These are phyloP conservation scores for Salticus scenicus DNA, from an alignment of 2,888 invertebrate species.

Conservation along the genomic window DNA sequence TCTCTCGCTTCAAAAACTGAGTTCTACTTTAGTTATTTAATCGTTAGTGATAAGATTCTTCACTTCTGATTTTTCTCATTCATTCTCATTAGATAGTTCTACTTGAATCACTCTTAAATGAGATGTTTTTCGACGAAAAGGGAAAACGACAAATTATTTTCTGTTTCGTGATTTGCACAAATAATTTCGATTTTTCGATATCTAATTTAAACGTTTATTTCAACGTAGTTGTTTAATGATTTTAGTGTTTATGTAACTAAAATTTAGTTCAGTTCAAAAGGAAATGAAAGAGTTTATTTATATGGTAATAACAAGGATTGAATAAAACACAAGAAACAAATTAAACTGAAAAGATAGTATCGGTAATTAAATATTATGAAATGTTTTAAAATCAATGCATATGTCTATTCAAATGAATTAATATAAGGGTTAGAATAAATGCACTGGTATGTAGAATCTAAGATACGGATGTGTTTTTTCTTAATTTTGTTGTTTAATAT, in stretches of 20 bases:
- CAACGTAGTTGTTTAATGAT: not conserved
- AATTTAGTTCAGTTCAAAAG: not conserved
- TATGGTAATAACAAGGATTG: not conserved
- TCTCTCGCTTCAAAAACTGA: not conserved
- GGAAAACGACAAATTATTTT: not conserved
- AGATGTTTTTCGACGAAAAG: not conserved
- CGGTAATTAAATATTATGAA: no score
- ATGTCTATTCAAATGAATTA: no score
- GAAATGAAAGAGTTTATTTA: conserved; percentile 3
- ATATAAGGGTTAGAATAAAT: no score
- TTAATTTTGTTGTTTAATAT: no score
- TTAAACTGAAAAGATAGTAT: no score
- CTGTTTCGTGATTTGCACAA: not conserved
- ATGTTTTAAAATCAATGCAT: no score
- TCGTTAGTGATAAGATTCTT: not conserved
- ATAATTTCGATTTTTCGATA: not conserved
- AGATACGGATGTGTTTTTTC: no score
- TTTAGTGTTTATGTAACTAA: no score
- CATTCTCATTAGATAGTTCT: not conserved
- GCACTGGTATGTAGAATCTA: no score
- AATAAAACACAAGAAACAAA: no score
- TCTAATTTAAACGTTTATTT: not conserved
- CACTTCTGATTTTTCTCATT: not conserved
- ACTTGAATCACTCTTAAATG: not conserved
- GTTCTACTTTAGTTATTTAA: not conserved